Percentiles rank a stretch among this genome's conserved stretches.
phyloP scores from a whole-genome alignment of 2,888 invertebrate genomes.

The Drosophila algonquin region DNA sequence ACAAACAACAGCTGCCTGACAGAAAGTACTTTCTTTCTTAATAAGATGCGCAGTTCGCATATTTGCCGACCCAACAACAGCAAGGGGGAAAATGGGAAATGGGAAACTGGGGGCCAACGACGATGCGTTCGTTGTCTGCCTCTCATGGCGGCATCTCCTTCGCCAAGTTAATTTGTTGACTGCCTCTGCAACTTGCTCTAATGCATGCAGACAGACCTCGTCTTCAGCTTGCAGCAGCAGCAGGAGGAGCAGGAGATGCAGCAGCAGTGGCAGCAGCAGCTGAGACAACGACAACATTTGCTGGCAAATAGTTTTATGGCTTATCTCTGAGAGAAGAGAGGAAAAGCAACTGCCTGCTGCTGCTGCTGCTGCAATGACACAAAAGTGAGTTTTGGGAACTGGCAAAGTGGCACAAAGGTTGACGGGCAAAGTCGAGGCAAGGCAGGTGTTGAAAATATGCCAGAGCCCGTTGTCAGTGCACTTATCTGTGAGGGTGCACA shows the following conservation, averaged over 20 bases:
- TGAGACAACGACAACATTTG: slow-evolving; percentile 69
- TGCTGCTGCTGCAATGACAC: slow-evolving; percentile 58
- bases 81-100: slow-evolving; percentile 11
- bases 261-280: slow-evolving; percentile 35
- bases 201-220: slow-evolving; percentile 65
- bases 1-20: slow-evolving; percentile 64
- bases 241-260: slow-evolving; percentile 3
- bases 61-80: slow-evolving; percentile 39
- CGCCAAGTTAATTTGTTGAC: slow-evolving; percentile 72
- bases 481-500: slow-evolving; percentile 53
- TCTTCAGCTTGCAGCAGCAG: slow-evolving; percentile 13
- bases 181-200: slow-evolving; percentile 74
- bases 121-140: slow-evolving; percentile 64
- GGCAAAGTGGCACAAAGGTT: slow-evolving; percentile 79
- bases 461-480: slow-evolving; percentile 55
- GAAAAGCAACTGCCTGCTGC: slow-evolving; percentile 28
- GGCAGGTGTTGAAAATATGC: slow-evolving; percentile 79
- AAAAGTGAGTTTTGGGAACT: slow-evolving; percentile 79
- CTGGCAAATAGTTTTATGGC: slow-evolving; percentile 53
- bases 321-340: slow-evolving; percentile 42
- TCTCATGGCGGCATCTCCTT: slow-evolving; percentile 21
- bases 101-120: slow-evolving; percentile 40
- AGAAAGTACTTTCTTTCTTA: slow-evolving; percentile 79
- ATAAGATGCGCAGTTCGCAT: slow-evolving; percentile 74
- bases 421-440: slow-evolving; percentile 65